Base-by-base conservation (phyloP, 2,888 invertebrate species). In the Lepetodrilus schrolli region DNA sequence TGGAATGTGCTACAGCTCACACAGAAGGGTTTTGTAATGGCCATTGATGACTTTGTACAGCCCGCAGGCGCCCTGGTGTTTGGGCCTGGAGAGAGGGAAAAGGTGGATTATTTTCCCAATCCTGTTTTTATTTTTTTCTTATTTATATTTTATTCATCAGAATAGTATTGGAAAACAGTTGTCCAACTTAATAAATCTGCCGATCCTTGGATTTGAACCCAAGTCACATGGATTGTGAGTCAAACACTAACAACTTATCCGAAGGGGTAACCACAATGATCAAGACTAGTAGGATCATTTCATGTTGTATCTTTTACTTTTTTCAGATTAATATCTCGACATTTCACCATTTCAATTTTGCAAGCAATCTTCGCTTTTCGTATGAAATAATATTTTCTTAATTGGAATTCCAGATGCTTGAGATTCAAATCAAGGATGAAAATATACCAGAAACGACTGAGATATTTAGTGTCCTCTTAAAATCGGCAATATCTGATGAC, bases 361-460 rank as follows among this genome's bases (percentile, higher is more conserved):
- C n/a, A n/a, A n/a, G n/a, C n/a, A n/a, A n/a, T n/a, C n/a, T n/a
- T n/a, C n/a, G n/a, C n/a, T 4, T 36, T 4, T 66, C 66, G n/a
- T 36, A 36, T n/a, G 17, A 7, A 17, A 26, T 69, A 5, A 30
- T n/a, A n/a, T n/a, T n/a, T n/a, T n/a, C 17, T 50, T 7, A 48
- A 20, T 17, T 47, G n/a, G 23, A 58, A 65, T 79, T 80, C 20
- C 82, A 89, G 89, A 78, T 75, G 20, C 81, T 89, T 37, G 77
- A 72, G 17, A 66, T 87, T 4, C 72, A 76, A 21, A 79, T 87
- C 1, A 81, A 77, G 34, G 85, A 88, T 70, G 90, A 90, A 71
- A 78, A 75, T 47, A 21, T 84, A 8, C 89, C 90, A 43, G 89
- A 90, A 77, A 51, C 84, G 1, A 74, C 75, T 36, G 88, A 90